Percentiles rank a stretch among this genome's conserved stretches.
Conservation (phyloP, 2,797 vertebrate genomes). For the Spinus olivaceus region DNA sequence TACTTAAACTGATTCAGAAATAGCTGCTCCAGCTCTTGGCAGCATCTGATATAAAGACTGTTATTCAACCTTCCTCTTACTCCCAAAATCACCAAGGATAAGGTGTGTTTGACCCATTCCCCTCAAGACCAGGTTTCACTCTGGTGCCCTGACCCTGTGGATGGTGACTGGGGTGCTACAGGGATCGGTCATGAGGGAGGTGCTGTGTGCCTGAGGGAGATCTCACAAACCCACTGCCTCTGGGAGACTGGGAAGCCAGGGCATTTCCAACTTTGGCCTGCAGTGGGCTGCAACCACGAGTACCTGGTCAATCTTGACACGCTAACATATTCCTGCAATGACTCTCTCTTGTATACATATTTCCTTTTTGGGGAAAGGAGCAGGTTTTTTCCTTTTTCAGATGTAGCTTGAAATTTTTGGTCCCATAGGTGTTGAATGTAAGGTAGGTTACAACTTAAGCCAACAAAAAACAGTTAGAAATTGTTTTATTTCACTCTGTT, state of each 20-base stretch:
- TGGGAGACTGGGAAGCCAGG: background rate
- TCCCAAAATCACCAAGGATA: background rate
- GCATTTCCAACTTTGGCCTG: background rate
- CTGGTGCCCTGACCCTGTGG: background rate
- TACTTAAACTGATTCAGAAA: background rate
- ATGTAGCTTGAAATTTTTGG: background rate
- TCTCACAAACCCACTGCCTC: background rate
- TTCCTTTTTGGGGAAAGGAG: background rate
- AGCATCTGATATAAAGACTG: background rate
- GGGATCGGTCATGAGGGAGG: background rate
- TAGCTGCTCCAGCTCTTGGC: background rate
- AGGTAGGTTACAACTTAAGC: background rate
- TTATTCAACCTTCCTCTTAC: background rate
- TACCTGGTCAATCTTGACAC: background rate
- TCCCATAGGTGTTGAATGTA: background rate
- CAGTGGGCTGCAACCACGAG: background rate
- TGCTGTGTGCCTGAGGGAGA: background rate
- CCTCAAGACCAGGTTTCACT: background rate
- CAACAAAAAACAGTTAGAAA: background rate
- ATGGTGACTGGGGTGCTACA: background rate
- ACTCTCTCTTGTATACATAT: background rate
- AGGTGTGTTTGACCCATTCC: background rate
- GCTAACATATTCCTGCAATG: background rate
- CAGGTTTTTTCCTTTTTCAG: background rate
- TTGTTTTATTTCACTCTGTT: conserved; percentile 12